These are phyloP conservation scores for Dendroctonus valens DNA, from an alignment of 1,140 invertebrate species.

Conservation along the genomic window DNA sequence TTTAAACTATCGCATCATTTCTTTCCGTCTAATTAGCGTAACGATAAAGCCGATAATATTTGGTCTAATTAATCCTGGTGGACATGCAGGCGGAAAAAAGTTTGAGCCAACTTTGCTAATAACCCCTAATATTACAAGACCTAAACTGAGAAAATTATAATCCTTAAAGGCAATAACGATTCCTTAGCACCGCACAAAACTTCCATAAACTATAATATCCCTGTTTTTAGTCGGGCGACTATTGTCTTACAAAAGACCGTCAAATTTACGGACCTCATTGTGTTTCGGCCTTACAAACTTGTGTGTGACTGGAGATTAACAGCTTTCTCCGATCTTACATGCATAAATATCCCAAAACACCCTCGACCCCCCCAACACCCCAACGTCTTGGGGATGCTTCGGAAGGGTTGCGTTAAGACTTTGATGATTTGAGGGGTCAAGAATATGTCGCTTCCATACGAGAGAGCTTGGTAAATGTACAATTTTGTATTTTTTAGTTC, in stretches of 20 bases:
- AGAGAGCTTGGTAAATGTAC: background rate
- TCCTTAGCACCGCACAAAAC: constrained; percentile 35
- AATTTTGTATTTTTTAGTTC: background rate
- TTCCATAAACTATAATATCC: constrained; percentile 42
- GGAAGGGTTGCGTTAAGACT: constrained; percentile 6
- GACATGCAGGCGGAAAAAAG: background rate
- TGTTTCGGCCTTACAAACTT: constrained; percentile 40
- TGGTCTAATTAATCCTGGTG: background rate
- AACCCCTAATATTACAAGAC: constrained; percentile 16
- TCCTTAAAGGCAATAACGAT: constrained; percentile 32
- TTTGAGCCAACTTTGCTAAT: constrained; percentile 8
- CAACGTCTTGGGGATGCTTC: constrained; percentile 18
- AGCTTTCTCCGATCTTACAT: constrained; percentile 45
- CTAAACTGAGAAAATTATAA: constrained; percentile 23
- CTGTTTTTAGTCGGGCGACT: constrained; percentile 38
- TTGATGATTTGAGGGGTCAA: constrained; percentile 14
- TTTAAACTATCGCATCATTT: too few species aligned
- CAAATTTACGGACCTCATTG: constrained; percentile 33
- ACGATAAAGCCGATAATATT: too few species aligned
- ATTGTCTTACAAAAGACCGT: constrained; percentile 33
- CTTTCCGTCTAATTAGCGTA: background rate
- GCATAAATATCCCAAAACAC: constrained; percentile 40
- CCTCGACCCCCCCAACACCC: constrained; percentile 31
- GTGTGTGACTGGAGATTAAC: constrained; percentile 43
- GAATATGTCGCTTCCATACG: background rate